Evolutionary conservation across 2,113 vertebrate genomes (phyloP), one percentile per base, ranked within the genome.

Genomic region (Apeltes quadracus): DNA sequence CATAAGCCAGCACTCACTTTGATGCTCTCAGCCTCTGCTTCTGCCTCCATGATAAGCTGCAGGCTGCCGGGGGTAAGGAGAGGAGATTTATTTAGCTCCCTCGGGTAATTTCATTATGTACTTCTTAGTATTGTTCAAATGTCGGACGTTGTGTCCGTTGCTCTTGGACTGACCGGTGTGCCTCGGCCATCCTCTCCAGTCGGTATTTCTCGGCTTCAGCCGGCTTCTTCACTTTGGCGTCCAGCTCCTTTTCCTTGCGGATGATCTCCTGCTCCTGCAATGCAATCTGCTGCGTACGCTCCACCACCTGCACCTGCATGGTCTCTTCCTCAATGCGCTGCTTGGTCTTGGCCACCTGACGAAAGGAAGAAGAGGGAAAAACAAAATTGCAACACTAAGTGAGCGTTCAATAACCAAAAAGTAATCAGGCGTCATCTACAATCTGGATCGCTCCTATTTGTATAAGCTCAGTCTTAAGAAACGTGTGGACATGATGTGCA

Each of bases 261-360:
- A 86, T 87, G 67, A 97, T 96, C 86, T 97, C 96, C 92, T 97
- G 96, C 72, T 96, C 96, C 92, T 97, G 96, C 67, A 97, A 92
- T 5, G 90, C 90, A 81, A 97, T 96, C 94, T 97, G 96, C 93
- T 97, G 96, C 2, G 93, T 67, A 0, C 96, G 93, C 87, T 97
- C 96, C 87, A 97, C 95, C 83, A 97, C 96, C 89, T 95, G 92
- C 56, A 97, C 88, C 91, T 97, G 96, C 87, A 97, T 96, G 69
- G 91, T 95, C 91, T 97, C 95, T 76, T 97, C 96, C 91, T 97
- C 96, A 0, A 97, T 97, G 73, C 92, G 93, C 92, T 97, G 96
- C 92, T 97, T 97, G 1, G 96, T 97, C 91, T 96, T 97, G 59
- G 96, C 96, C 85, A 97, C 96, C 96, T 97, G 57, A n/a, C 2